These are phyloP conservation scores for Archaeoteleia sp. DNA, from an alignment of 2,888 invertebrate species.

Conservation along the genomic window DNA sequence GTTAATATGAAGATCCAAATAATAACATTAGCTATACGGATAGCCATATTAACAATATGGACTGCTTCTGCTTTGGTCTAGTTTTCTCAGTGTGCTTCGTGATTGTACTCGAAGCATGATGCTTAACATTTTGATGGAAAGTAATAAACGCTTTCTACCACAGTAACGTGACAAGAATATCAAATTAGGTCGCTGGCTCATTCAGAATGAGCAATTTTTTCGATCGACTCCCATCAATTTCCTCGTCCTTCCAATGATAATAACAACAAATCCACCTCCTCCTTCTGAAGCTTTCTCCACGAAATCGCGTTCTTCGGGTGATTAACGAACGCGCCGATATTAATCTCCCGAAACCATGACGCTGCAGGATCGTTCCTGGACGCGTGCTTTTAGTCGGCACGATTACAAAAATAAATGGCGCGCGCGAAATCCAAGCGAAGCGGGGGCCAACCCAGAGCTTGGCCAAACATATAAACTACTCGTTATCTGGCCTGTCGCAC, in stretches of 20 bases:
- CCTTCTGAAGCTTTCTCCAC: conserved; percentile 14
- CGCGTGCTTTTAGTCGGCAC: conserved; percentile 27
- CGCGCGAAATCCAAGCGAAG: conserved; percentile 23
- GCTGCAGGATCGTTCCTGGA: conserved; percentile 33
- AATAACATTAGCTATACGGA: no score
- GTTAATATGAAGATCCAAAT: no score
- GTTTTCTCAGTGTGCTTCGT: no score
- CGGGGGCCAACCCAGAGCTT: conserved; percentile 21
- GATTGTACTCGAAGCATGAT: no score
- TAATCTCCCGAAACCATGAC: conserved; percentile 32
- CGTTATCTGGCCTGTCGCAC: conserved; percentile 43
- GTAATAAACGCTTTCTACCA: no score
- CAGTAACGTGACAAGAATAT: conserved; percentile 2
- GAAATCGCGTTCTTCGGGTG: conserved; percentile 19
- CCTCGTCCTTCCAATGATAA: conserved; percentile 16
- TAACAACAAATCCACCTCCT: conserved; percentile 17
- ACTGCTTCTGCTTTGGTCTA: no score
- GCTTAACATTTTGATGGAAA: no score
- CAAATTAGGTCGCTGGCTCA: no score
- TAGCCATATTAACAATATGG: no score
- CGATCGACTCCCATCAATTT: conserved; percentile 20
- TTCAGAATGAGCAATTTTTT: conserved; percentile 3
- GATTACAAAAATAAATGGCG: conserved; percentile 36
- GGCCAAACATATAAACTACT: conserved; percentile 50
- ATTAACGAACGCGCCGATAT: conserved; percentile 36